Conservation (phyloP, 92 coral and sea anemone genomes). For the Paramuricea clavata region DNA sequence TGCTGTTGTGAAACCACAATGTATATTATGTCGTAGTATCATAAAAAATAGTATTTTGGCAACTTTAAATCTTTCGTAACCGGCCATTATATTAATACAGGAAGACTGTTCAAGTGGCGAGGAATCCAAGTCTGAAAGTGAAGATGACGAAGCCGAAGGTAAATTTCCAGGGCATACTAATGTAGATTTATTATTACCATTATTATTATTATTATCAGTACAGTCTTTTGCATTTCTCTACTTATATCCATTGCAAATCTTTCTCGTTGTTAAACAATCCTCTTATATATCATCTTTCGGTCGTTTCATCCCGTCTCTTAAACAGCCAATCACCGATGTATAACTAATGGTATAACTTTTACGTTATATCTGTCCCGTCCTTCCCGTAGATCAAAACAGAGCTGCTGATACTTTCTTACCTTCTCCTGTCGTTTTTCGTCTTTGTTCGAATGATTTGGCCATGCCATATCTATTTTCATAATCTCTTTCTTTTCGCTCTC, state of each 20-base stretch:
- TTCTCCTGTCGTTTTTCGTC: neutral
- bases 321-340: neutral
- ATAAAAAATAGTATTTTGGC: too few species aligned
- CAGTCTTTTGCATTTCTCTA: constrained; percentile 46
- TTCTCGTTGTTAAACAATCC: constrained; percentile 21
- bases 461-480: neutral
- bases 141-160: too few species aligned
- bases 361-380: neutral
- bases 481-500: neutral
- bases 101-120: too few species aligned
- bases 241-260: constrained; percentile 47
- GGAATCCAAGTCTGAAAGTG: too few species aligned
- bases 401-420: neutral
- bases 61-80: too few species aligned
- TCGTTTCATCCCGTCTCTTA: neutral
- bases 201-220: too few species aligned
- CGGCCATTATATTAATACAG: too few species aligned
- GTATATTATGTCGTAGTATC: too few species aligned
- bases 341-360: neutral
- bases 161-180: too few species aligned
- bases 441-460: neutral
- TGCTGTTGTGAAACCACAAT: too few species aligned
- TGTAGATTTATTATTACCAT: too few species aligned
- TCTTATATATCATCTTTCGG: too few species aligned
- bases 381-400: neutral